Base-by-base conservation (phyloP, 1,140 invertebrate genomes). In the Aphis craccivora region DNA sequence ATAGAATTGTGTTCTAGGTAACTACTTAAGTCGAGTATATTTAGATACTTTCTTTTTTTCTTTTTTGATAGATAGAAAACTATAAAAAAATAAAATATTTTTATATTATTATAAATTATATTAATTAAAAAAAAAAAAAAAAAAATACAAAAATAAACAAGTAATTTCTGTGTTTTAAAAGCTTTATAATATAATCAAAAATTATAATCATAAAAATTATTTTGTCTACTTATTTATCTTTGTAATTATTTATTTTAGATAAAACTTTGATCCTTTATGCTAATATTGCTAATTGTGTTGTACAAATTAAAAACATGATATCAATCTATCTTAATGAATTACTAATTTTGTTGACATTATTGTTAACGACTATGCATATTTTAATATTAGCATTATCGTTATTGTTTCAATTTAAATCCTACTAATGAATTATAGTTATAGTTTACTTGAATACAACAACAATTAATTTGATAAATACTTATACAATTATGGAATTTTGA, bases 261-360 rank as follows among this genome's bases (percentile, higher is more conserved):
- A 30, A n/a, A 76, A 30, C 14, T n/a, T 76, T n/a, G 60, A 76
- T 76, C 60, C 60, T 76, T 76, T 76, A 76, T 76, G 60, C 60
- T 76, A 76, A 76, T 76, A 18, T 35, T 35, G 60, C 60, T 76
- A 76, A 76, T 76, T 35, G n/a, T 35, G 60, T 76, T 76, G 30
- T n/a, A 76, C 30, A 30, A 76, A 76, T 76, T 76, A 76, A 76
- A 76, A 76, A 76, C n/a, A n/a, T 76, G 14, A 76, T 76, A 76
- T 76, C n/a, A 76, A 76, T 76, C 60, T 76, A 35, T 76, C 60
- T n/a, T 76, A 76, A 76, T 76, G 60, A 76, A 76, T 76, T 76
- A 76, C 60, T 76, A 76, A 76, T 76, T 76, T 76, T n/a, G 60
- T 76, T 76, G 60, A 76, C 60, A 76, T 30, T 76, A 35, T 76